phyloP scores from a whole-genome alignment of 2,113 vertebrate species.

The Rana temporaria region DNA sequence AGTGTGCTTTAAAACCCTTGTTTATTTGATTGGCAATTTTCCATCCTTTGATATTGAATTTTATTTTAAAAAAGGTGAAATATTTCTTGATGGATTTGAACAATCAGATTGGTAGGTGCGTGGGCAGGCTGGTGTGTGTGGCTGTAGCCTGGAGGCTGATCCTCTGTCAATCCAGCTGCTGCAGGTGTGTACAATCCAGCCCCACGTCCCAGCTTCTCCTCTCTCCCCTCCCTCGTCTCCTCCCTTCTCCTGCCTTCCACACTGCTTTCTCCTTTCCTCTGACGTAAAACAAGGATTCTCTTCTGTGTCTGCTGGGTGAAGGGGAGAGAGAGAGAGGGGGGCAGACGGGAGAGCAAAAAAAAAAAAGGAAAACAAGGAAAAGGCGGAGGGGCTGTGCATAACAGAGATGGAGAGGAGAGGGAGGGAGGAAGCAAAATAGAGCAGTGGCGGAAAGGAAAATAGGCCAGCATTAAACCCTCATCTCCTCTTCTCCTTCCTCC shows the following conservation, averaged over 20 bases:
- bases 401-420: constrained; percentile 22
- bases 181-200: background rate
- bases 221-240: constrained; percentile 9
- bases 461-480: background rate
- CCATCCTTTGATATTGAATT: too few species aligned
- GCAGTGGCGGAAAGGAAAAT: background rate
- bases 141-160: background rate
- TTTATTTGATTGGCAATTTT: too few species aligned
- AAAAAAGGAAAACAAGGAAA: constrained; percentile 12
- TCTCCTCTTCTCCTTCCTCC: background rate
- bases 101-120: too few species aligned
- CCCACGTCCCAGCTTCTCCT: background rate
- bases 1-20: too few species aligned
- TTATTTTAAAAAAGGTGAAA: too few species aligned
- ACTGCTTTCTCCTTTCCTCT: constrained; percentile 34
- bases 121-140: too few species aligned
- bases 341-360: constrained; percentile 11
- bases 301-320: constrained; percentile 29
- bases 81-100: too few species aligned
- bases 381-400: constrained; percentile 4
- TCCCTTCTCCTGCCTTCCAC: constrained; percentile 41
- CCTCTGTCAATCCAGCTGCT: background rate
- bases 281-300: constrained; percentile 15
- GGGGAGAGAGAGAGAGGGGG: background rate
- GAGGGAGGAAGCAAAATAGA: background rate